Conservation (phyloP, 2,113 vertebrate species). For the Ornithorhynchus anatinus region DNA sequence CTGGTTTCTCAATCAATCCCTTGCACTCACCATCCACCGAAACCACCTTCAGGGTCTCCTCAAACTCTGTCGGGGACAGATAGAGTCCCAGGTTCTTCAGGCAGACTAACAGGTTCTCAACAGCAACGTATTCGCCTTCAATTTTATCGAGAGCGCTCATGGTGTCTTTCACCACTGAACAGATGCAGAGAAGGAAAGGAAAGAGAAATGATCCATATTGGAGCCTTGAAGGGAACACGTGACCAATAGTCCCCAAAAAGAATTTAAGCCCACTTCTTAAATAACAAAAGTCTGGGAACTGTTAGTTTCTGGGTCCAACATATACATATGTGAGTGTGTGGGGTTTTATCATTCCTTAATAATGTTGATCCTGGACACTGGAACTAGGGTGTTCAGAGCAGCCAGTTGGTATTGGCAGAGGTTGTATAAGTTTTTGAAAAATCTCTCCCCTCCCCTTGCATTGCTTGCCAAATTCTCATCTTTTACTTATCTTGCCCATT, state of each 20-base stretch:
- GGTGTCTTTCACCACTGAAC: slow-evolving; percentile 21
- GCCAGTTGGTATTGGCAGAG: no score
- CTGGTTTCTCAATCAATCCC: not conserved
- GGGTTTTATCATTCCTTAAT: no score
- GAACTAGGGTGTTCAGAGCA: no score
- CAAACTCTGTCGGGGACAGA: slow-evolving; percentile 31
- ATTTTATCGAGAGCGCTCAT: slow-evolving; percentile 17
- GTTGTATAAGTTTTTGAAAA: no score
- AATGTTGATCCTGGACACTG: no score
- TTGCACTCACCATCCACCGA: slow-evolving; percentile 15
- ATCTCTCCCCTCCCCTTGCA: no score
- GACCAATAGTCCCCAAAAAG: not conserved
- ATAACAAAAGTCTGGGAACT: no score
- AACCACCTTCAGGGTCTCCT: slow-evolving; percentile 3
- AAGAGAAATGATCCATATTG: not conserved
- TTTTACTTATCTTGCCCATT: no score
- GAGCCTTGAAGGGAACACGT: not conserved
- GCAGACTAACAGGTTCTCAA: slow-evolving; percentile 5
- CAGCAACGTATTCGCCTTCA: slow-evolving; percentile 1
- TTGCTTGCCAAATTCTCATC: no score
- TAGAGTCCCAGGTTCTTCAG: slow-evolving; percentile 44
- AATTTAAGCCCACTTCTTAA: no score
- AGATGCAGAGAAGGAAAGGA: not conserved
- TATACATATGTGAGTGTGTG: no score
- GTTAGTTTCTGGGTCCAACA: no score